These are phyloP conservation scores for Pelvicachromis taeniatus DNA, from an alignment of 2,113 vertebrate genomes.

Conservation along the genomic window DNA sequence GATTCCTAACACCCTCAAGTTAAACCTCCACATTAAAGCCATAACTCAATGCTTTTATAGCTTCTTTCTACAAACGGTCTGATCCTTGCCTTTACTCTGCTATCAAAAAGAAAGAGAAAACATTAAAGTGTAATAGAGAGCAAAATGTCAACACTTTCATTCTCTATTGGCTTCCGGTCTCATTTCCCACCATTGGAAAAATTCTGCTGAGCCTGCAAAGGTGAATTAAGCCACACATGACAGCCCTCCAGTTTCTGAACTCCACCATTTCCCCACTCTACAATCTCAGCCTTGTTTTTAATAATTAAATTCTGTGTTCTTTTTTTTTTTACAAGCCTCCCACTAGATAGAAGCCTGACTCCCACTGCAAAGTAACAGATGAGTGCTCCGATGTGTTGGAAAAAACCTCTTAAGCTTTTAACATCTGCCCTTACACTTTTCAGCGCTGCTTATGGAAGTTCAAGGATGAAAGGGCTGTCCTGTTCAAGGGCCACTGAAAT, in stretches of 20 bases:
- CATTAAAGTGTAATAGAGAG: conserved; percentile 41
- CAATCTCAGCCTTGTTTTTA: conserved; percentile 17
- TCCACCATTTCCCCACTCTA: background rate
- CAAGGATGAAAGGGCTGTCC: background rate
- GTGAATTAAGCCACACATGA: conserved; percentile 51
- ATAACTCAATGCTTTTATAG: background rate
- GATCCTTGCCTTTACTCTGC: background rate
- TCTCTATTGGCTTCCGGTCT: conserved; percentile 31
- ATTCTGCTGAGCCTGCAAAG: conserved; percentile 43
- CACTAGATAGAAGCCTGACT: conserved; percentile 9
- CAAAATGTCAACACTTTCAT: conserved; percentile 50
- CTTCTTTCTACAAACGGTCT: background rate
- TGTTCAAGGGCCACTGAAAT: background rate
- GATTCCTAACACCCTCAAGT: background rate
- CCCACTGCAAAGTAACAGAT: conserved; percentile 5
- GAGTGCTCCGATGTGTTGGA: background rate
- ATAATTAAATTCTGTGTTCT: conserved; percentile 51
- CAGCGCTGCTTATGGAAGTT: background rate
- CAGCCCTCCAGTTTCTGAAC: background rate
- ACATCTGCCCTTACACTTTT: background rate
- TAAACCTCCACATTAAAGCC: background rate
- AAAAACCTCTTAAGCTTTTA: background rate
- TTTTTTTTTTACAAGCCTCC: conserved; percentile 8
- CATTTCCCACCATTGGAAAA: conserved; percentile 17
- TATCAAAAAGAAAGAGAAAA: conserved; percentile 14